Evolutionary conservation across 2,888 invertebrate genomes (phyloP).

Genomic region (Desoria tigrina): DNA sequence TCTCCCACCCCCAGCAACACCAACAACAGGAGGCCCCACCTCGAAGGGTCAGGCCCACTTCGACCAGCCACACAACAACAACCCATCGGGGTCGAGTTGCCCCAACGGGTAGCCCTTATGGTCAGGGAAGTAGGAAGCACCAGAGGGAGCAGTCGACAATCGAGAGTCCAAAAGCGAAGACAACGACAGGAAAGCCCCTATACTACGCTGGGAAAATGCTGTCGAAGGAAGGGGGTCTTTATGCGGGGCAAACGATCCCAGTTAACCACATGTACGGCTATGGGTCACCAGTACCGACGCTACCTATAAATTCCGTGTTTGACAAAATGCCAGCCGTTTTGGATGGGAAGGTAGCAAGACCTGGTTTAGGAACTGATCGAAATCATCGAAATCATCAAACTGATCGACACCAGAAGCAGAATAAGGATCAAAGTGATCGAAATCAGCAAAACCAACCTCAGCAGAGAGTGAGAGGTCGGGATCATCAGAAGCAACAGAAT

Average conservation of each 20-base stretch:
- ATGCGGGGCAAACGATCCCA: conserved; percentile 48
- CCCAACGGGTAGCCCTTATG: not conserved
- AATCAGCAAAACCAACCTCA: conserved; percentile 19
- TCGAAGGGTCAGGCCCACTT: conserved; percentile 15
- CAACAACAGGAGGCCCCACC: not conserved
- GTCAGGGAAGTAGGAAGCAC: conserved; percentile 7
- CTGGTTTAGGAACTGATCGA: not conserved
- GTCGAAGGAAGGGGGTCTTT: conserved; percentile 51
- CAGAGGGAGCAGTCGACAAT: conserved; percentile 32
- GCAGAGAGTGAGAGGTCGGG: not conserved
- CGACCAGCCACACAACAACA: not conserved
- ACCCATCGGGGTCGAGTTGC: not conserved
- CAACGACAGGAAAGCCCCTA: conserved; percentile 49
- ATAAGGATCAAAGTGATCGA: not conserved
- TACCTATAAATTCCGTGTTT: conserved; percentile 46
- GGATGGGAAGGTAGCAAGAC: conserved; percentile 24
- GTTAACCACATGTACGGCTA: conserved; percentile 38
- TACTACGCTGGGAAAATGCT: conserved; percentile 51
- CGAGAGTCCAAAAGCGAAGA: conserved; percentile 30
- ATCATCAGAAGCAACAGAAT: not conserved
- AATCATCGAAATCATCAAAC: not conserved
- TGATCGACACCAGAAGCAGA: not conserved
- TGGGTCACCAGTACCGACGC: conserved; percentile 47
- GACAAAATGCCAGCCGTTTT: conserved; percentile 41
- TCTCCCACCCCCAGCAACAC: conserved; percentile 9